These are phyloP conservation scores for Lepidurus apus DNA, from an alignment of 1,140 invertebrate genomes.

Conservation along the genomic window DNA sequence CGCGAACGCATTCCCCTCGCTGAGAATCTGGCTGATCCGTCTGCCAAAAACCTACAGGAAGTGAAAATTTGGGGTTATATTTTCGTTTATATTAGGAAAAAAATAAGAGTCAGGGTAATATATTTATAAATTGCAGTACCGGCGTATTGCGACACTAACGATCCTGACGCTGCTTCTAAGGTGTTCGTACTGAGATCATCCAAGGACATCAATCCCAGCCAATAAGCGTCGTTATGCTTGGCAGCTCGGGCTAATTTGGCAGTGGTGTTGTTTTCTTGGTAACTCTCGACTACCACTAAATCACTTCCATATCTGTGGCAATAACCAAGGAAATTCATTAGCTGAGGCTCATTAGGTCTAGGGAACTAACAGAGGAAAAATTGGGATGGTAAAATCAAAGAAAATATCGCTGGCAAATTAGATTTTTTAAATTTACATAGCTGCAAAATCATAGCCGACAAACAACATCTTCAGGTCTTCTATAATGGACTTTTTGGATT, in stretches of 20 bases:
- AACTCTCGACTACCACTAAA: constrained; percentile 80
- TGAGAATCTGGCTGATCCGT: constrained; percentile 75
- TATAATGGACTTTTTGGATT: background rate
- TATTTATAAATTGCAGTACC: constrained; percentile 46
- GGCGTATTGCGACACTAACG: constrained; percentile 85
- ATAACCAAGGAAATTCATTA: constrained; percentile 36
- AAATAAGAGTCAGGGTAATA: background rate
- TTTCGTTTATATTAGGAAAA: constrained; percentile 24
- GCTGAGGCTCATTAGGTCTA: background rate
- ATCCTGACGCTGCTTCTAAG: constrained; percentile 83
- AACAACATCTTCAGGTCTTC: background rate
- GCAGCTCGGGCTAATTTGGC: constrained; percentile 59
- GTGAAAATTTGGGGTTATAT: too few species aligned
- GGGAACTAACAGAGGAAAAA: background rate
- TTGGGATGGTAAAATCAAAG: background rate
- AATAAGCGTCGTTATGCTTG: constrained; percentile 61
- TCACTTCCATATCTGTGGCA: constrained; percentile 80
- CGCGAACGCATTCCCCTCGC: constrained; percentile 78
- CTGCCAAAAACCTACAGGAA: constrained; percentile 72
- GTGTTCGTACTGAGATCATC: constrained; percentile 89
- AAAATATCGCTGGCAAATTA: constrained; percentile 11
- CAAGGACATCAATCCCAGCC: constrained; percentile 79
- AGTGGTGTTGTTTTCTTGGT: constrained; percentile 85
- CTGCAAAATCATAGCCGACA: too few species aligned
- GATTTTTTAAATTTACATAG: background rate